Evolutionary conservation across 37 sponge, comb jelly and placozoan genomes (phyloP), one percentile per base, ranked within the genome.

Genomic region (Cliona cf. orientalis): DNA sequence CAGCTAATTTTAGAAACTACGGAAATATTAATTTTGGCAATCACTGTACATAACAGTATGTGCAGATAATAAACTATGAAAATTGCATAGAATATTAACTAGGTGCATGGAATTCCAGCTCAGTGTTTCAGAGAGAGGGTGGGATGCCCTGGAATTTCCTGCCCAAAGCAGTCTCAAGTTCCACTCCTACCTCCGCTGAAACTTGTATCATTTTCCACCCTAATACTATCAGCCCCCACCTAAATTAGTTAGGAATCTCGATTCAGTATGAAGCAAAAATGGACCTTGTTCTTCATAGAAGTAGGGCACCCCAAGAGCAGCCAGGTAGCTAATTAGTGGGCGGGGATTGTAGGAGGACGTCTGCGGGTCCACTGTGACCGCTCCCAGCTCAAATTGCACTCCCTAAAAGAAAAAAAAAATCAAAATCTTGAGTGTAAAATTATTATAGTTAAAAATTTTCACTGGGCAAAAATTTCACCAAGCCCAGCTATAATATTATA

Each of bases 311-410:
- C 87, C 85, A 1, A 96, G 81, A 22, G 84, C 78, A 5, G 87
- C 67, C 36, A 96, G 68, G 75, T 96, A 96, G 21, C 81, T 80
- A 46, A 92, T 93, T 58, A 96, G 94, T 28, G 97, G 97, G 69
- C 78, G 78, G 40, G 97, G 97, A 80, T 96, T 77, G 65, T 93
- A 96, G 66, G 94, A 79, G 23, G 91, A 64, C 42, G 89, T 83
- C 69, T 59, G 44, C 5, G 97, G 97, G 76, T 96, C 97, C 11
- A 96, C 87, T 37, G 97, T 96, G 19, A 93, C 94, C 11, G 97
- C 97, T 63, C 94, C 97, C 6, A 96, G 63, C 21, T 75, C 67
- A 69, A 96, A 96, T 1, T 2, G 12, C 31, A 89, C 68, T 34
- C 97, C 97, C 90, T 88, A 39, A 32, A 29, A 65, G 37, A 42